Conservation (phyloP, 2,888 invertebrate species). For the Hypolimnas misippus region DNA sequence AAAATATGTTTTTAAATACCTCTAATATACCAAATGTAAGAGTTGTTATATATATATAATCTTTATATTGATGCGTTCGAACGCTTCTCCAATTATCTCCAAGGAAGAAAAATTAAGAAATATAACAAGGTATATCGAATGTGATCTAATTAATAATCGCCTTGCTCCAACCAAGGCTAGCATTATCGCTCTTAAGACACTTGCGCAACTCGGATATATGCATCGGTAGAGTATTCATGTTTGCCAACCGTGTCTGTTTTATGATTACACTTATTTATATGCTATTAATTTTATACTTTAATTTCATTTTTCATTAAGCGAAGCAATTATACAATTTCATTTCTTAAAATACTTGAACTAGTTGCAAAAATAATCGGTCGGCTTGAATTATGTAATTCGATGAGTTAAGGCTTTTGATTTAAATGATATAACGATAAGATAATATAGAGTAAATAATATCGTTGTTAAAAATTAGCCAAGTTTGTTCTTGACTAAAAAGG, state of each 20-base stretch:
- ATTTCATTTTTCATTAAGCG: background rate
- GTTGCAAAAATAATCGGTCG: no score
- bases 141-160: slow-evolving; percentile 52
- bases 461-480: background rate
- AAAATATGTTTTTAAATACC: background rate
- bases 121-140: slow-evolving; percentile 28
- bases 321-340: background rate
- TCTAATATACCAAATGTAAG: background rate
- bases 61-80: background rate
- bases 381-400: no score
- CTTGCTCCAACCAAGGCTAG: slow-evolving; percentile 66
- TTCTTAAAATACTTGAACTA: background rate
- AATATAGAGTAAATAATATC: background rate
- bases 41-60: background rate
- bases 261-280: slow-evolving; percentile 8
- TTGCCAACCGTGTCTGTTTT: slow-evolving; percentile 35
- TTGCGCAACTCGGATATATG: slow-evolving; percentile 72
- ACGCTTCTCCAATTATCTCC: background rate
- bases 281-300: slow-evolving; percentile 3
- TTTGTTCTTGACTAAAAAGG: background rate
- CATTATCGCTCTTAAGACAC: slow-evolving; percentile 58
- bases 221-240: slow-evolving; percentile 46
- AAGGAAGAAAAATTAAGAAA: slow-evolving; percentile 20
- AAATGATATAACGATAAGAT: no score
- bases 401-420: no score